These are phyloP conservation scores for Gila orcuttii DNA, from an alignment of 2,113 vertebrate genomes.

Conservation along the genomic window DNA sequence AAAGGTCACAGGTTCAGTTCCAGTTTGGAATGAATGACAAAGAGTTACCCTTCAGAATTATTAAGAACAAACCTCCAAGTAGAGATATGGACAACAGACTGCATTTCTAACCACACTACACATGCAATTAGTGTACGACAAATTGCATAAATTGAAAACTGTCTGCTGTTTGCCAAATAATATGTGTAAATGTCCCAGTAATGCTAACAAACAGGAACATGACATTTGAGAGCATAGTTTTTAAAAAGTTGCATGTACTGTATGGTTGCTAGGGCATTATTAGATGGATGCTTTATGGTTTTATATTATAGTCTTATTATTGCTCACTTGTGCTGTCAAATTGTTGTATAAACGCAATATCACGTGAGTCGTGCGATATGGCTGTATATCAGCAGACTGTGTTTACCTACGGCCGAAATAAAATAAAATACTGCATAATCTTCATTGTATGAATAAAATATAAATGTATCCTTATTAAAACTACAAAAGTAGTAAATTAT, in stretches of 20 bases:
- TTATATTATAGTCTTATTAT: not conserved
- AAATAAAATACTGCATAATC: no score
- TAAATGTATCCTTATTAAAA: no score
- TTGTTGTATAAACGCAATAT: no score
- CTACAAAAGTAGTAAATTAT: no score
- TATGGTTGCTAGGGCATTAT: not conserved
- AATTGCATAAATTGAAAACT: not conserved
- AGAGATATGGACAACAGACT: not conserved
- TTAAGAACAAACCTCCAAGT: not conserved
- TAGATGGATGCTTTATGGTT: not conserved
- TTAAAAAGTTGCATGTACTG: not conserved
- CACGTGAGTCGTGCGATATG: no score
- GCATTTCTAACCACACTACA: not conserved
- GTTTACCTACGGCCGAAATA: no score
- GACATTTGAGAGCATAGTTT: not conserved
- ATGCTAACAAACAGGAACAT: not conserved
- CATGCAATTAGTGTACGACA: not conserved
- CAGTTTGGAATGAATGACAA: not conserved
- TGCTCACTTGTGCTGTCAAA: no score
- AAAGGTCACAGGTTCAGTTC: constrained; percentile 6
- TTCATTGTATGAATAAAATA: no score
- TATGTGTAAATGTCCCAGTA: not conserved
- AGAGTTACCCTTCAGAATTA: not conserved
- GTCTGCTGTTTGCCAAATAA: not conserved
- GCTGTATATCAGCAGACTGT: no score